Conservation (phyloP, 2,113 vertebrate species). For the Crocuta crocuta region DNA sequence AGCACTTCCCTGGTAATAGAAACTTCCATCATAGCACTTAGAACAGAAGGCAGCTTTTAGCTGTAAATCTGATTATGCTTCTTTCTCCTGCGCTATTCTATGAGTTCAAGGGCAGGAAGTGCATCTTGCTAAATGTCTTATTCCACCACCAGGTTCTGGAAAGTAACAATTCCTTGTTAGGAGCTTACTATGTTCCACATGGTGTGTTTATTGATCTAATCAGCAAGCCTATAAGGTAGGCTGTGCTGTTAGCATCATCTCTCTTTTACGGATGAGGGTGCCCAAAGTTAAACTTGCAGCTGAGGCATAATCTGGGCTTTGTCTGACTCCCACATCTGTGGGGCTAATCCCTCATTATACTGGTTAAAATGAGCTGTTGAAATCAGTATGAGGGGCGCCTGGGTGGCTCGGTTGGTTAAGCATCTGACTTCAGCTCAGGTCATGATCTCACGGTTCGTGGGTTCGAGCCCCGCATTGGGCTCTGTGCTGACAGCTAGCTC, state of each 20-base stretch:
- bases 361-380: neutral
- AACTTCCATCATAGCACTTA: neutral
- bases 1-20: neutral
- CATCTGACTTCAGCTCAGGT: too few relatives aligned
- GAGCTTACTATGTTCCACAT: neutral
- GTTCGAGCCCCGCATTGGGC: too few relatives aligned
- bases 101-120: neutral
- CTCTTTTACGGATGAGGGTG: neutral
- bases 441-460: too few relatives aligned
- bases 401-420: too few relatives aligned
- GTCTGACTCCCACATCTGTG: neutral
- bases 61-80: neutral
- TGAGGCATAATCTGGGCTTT: neutral
- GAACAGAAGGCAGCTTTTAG: neutral
- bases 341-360: neutral
- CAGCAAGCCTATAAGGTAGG: accelerated
- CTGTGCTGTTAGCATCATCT: neutral
- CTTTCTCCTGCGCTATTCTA: neutral
- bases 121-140: neutral
- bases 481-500: too few relatives aligned
- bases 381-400: neutral
- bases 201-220: neutral
- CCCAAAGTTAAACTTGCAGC: neutral
- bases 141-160: neutral
- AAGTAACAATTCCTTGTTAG: neutral